Percentiles rank a stretch among this genome's conserved stretches.
These are phyloP conservation scores for Polypedilum pembai DNA, from an alignment of 1,140 invertebrate genomes.

Conservation along the genomic window DNA sequence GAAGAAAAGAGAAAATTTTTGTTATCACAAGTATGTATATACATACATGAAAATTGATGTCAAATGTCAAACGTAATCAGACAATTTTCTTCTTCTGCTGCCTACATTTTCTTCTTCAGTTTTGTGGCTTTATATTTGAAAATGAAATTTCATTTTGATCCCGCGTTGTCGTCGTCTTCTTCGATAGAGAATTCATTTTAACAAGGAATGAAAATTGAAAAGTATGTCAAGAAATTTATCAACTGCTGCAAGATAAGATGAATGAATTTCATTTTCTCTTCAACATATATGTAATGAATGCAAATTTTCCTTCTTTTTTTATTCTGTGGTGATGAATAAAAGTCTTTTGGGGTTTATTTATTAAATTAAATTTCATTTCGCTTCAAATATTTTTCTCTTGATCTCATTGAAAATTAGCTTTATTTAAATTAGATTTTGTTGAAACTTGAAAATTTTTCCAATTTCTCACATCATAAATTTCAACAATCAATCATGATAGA, in stretches of 20 bases:
- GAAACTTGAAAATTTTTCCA: too few relatives aligned
- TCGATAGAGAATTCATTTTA: background rate
- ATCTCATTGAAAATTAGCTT: too few relatives aligned
- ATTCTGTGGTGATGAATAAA: background rate
- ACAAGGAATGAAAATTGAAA: background rate
- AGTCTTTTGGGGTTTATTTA: too few relatives aligned
- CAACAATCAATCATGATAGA: too few relatives aligned
- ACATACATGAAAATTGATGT: background rate
- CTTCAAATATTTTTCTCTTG: too few relatives aligned
- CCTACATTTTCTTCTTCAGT: too few relatives aligned
- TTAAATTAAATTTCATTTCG: too few relatives aligned
- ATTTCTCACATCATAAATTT: too few relatives aligned
- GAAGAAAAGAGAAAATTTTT: too few relatives aligned
- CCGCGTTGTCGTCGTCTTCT: too few relatives aligned
- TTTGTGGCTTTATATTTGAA: background rate
- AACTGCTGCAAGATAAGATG: background rate
- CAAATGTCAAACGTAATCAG: constrained; percentile 12
- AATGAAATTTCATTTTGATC: constrained; percentile 15
- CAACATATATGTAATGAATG: background rate
- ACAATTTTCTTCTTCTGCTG: background rate
- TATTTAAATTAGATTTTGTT: too few relatives aligned
- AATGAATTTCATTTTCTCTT: background rate
- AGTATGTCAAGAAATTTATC: background rate
- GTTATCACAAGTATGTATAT: too few relatives aligned
- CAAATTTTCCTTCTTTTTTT: background rate